Percentiles rank a stretch among this genome's conserved stretches.
phyloP scores from a whole-genome alignment of 2,797 vertebrate genomes.

The Anguilla megastoma region DNA sequence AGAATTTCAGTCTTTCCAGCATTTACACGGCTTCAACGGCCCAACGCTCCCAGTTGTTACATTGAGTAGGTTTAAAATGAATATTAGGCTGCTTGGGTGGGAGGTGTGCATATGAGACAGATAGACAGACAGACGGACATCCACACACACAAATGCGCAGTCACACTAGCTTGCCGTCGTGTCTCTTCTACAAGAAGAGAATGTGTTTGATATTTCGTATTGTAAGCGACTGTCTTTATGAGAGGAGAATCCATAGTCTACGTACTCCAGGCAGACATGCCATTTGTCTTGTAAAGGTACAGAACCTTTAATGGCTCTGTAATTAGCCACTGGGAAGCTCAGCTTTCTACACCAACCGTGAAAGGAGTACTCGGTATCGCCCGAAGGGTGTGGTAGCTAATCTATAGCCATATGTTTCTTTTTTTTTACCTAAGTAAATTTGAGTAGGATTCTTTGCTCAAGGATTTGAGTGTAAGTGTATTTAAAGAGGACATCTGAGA shows the following conservation, averaged over 20 bases:
- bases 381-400: not conserved
- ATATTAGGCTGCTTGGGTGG: not conserved
- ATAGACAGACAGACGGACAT: not conserved
- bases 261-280: not conserved
- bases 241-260: not conserved
- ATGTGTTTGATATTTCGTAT: not conserved
- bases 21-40: not conserved
- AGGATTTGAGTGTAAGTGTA: not conserved
- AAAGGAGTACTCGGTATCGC: not conserved
- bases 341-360: not conserved
- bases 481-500: conserved; percentile 18
- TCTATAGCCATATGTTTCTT: not conserved
- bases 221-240: not conserved
- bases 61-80: not conserved
- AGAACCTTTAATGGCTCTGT: not conserved
- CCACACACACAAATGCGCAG: not conserved
- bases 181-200: not conserved
- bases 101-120: not conserved
- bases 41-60: not conserved
- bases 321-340: not conserved
- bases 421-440: conserved; percentile 7
- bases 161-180: not conserved
- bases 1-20: conserved; percentile 1
- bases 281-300: not conserved
- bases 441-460: conserved; percentile 17